These are phyloP conservation scores for Drosophila tani DNA, from an alignment of 1,140 invertebrate species.

Conservation along the genomic window DNA sequence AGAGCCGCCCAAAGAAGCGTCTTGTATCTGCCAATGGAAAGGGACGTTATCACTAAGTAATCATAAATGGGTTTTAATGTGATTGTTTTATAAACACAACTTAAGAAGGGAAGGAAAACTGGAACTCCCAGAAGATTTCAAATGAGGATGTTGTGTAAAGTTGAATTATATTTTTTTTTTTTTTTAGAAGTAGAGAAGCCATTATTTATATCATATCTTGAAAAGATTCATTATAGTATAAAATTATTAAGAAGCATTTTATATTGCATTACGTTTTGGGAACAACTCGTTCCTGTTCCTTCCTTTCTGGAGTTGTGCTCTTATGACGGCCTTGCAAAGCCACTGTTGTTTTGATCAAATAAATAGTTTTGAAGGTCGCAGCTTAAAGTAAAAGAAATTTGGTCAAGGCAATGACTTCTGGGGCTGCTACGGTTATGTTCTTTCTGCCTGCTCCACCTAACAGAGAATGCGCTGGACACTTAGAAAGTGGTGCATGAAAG, in stretches of 20 bases:
- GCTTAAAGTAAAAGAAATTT: constrained; percentile 25
- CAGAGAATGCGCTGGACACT: constrained; percentile 68
- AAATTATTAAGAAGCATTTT: no score
- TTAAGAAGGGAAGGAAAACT: background rate
- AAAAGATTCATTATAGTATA: background rate
- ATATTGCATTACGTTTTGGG: background rate
- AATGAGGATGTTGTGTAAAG: background rate
- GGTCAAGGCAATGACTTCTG: constrained; percentile 1
- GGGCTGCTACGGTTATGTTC: background rate
- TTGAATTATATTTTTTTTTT: background rate
- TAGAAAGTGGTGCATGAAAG: constrained; percentile 43
- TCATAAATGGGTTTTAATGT: background rate
- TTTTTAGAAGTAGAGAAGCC: background rate
- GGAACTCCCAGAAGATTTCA: background rate
- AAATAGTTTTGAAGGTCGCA: constrained; percentile 32
- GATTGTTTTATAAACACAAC: background rate
- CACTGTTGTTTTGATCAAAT: background rate
- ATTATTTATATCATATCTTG: background rate
- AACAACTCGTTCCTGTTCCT: no score
- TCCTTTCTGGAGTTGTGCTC: background rate
- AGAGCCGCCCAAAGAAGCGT: constrained; percentile 84
- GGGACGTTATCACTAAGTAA: constrained; percentile 5
- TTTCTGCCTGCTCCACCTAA: constrained; percentile 55
- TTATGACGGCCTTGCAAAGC: background rate
- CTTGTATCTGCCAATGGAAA: constrained; percentile 74